Evolutionary conservation across 2,797 vertebrate species (phyloP).

Genomic region (Epinephelus awoara): DNA sequence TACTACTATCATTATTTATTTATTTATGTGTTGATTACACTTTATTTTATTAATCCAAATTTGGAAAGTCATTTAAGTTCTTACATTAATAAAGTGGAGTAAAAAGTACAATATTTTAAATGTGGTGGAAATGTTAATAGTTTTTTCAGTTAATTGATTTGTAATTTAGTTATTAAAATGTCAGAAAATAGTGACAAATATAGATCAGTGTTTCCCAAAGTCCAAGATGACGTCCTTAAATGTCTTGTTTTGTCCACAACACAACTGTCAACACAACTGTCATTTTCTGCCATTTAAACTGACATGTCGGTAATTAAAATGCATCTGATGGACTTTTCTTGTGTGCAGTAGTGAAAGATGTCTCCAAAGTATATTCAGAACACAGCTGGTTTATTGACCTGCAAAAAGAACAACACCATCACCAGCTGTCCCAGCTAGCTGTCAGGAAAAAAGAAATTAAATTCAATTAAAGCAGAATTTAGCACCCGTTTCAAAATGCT

Average conservation of each 20-base stretch:
- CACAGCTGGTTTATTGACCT: background rate
- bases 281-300: background rate
- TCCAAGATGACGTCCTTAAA: too few species aligned
- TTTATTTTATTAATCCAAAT: too few species aligned
- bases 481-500: background rate
- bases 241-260: too few species aligned
- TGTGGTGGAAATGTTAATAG: too few species aligned
- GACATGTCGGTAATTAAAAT: background rate
- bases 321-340: background rate
- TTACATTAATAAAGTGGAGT: background rate
- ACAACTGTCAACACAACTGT: background rate
- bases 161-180: too few species aligned
- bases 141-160: too few species aligned
- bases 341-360: slow-evolving; percentile 22
- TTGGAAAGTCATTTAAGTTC: background rate
- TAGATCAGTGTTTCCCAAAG: too few species aligned
- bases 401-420: slow-evolving; percentile 25
- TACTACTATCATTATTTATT: too few species aligned
- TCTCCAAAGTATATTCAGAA: slow-evolving; percentile 26
- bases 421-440: slow-evolving; percentile 10
- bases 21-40: too few species aligned
- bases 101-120: too few species aligned
- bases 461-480: background rate
- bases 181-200: too few species aligned
- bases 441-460: background rate